These are phyloP conservation scores for Drosophila pseudotakahashii DNA, from an alignment of 2,888 invertebrate genomes.

Conservation along the genomic window DNA sequence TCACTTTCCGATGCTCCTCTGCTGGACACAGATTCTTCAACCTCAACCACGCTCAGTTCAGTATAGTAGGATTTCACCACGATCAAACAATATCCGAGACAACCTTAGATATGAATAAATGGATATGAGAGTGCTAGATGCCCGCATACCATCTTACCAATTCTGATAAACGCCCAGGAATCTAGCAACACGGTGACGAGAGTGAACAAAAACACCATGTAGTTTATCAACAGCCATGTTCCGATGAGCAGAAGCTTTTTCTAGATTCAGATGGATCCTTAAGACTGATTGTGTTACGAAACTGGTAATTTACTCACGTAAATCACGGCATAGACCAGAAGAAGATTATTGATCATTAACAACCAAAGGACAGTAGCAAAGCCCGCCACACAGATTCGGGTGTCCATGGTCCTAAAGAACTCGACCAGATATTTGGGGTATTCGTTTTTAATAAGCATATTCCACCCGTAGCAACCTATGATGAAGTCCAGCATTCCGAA, in stretches of 20 bases:
- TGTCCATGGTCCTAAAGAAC: slow-evolving; percentile 40
- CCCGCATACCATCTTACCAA: slow-evolving; percentile 9
- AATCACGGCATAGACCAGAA: slow-evolving; percentile 42
- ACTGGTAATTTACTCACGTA: slow-evolving; percentile 20
- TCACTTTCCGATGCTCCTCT: not conserved
- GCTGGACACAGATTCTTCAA: accelerated
- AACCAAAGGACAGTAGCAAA: slow-evolving; percentile 7
- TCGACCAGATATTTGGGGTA: not conserved
- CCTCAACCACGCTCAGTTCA: slow-evolving; percentile 4
- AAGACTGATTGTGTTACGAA: too few species aligned
- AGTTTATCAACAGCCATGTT: slow-evolving; percentile 44
- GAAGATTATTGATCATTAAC: slow-evolving; percentile 14
- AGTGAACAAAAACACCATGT: slow-evolving; percentile 35
- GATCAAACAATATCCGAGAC: slow-evolving; percentile 30
- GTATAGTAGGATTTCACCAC: slow-evolving; percentile 45
- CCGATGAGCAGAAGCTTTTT: slow-evolving; percentile 17
- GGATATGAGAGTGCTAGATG: too few species aligned
- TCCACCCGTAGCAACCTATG: slow-evolving; percentile 6
- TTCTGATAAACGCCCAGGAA: slow-evolving; percentile 4
- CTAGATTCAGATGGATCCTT: not conserved
- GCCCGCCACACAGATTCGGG: slow-evolving; percentile 9
- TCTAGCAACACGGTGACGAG: slow-evolving; percentile 36
- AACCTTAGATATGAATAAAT: not conserved
- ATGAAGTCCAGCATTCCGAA: slow-evolving; percentile 9
- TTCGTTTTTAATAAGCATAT: not conserved